phyloP scores from a whole-genome alignment of 2,888 invertebrate genomes.

The Patella depressa region DNA sequence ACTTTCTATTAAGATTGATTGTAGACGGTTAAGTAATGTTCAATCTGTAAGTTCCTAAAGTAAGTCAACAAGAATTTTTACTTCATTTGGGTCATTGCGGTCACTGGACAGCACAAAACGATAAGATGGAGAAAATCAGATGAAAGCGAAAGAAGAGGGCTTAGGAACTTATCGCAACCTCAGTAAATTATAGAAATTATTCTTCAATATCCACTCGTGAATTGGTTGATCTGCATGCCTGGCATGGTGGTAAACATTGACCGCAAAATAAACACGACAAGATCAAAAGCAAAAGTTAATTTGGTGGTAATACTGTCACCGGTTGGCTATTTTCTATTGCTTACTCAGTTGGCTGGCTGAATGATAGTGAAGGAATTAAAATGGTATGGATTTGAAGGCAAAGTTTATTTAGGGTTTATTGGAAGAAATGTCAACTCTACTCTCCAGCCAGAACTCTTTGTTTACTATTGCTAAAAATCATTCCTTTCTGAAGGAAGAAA shows the following conservation, averaged over 20 bases:
- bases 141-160: too few relatives aligned
- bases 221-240: conserved; percentile 34
- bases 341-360: conserved; percentile 31
- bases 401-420: conserved; percentile 42
- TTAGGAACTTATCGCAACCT: neutral
- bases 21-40: too few relatives aligned
- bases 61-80: too few relatives aligned
- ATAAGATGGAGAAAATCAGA: too few relatives aligned
- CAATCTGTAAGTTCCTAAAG: too few relatives aligned
- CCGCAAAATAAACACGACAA: conserved; percentile 38
- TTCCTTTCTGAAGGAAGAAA: conserved; percentile 32
- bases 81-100: too few relatives aligned
- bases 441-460: conserved; percentile 28
- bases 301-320: conserved; percentile 37
- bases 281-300: conserved; percentile 46
- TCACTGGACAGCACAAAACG: too few relatives aligned
- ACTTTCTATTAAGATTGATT: too few relatives aligned
- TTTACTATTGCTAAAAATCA: conserved; percentile 41
- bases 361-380: conserved; percentile 38
- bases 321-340: conserved; percentile 32
- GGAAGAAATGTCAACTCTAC: conserved; percentile 34
- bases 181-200: conserved; percentile 21
- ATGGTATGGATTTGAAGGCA: conserved; percentile 25
- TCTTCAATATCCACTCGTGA: conserved; percentile 28
- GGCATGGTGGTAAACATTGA: conserved; percentile 36